phyloP scores from a whole-genome alignment of 2,888 invertebrate species.

The Netelia inedita region DNA sequence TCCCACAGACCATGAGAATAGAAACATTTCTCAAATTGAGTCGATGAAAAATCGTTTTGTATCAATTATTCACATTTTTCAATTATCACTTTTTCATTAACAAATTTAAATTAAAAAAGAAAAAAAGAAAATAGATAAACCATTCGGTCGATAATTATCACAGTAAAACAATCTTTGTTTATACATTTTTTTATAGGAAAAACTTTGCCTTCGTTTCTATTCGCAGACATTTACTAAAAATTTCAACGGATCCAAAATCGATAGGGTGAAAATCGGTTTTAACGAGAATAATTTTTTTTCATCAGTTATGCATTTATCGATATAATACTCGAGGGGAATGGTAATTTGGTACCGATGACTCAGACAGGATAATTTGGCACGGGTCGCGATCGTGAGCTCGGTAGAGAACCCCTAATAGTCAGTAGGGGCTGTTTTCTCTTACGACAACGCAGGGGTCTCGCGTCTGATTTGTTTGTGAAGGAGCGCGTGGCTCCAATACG shows the following conservation, averaged over 20 bases:
- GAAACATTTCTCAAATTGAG: neutral
- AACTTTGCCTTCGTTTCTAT: too few species aligned
- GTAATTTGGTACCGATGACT: conserved; percentile 73
- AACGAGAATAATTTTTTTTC: neutral
- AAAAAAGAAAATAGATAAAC: too few species aligned
- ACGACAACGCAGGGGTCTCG: conserved; percentile 44
- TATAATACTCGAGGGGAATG: conserved; percentile 71
- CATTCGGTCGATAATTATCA: too few species aligned
- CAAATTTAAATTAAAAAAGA: too few species aligned
- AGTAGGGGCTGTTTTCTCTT: conserved; percentile 19
- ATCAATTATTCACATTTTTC: too few species aligned
- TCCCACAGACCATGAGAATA: neutral
- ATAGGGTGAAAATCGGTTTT: conserved; percentile 31
- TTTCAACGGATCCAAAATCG: conserved; percentile 57
- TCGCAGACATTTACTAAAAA: too few species aligned
- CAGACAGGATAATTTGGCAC: conserved; percentile 70
- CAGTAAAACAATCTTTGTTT: too few species aligned
- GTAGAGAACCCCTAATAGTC: conserved; percentile 48
- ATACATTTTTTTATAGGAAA: too few species aligned
- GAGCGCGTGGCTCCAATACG: conserved; percentile 33
- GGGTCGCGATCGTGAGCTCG: conserved; percentile 43
- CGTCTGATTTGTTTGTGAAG: conserved; percentile 69
- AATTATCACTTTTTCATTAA: too few species aligned
- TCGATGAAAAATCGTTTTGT: too few species aligned
- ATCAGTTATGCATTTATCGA: conserved; percentile 69